phyloP scores from a whole-genome alignment of 2,888 invertebrate genomes.

The Tetropium fuscum region DNA sequence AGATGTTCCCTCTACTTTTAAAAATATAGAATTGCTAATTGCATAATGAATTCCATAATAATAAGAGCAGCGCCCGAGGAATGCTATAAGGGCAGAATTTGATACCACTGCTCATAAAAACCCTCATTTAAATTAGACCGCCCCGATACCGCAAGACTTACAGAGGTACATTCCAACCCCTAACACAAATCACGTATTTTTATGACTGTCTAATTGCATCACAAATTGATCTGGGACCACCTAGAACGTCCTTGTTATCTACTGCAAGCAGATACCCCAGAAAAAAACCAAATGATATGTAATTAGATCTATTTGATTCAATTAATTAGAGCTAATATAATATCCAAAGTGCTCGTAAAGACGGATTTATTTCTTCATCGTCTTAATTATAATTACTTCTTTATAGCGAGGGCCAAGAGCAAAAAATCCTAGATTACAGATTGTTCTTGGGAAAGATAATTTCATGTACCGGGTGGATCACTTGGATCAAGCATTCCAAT shows the following conservation, averaged over 20 bases:
- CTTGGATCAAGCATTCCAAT: not conserved
- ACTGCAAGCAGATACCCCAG: slow-evolving; percentile 22
- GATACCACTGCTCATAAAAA: slow-evolving; percentile 13
- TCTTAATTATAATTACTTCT: slow-evolving; percentile 18
- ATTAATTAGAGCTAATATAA: slow-evolving; percentile 43
- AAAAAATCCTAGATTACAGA: slow-evolving; percentile 8
- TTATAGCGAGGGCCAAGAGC: not conserved
- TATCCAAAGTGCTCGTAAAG: slow-evolving; percentile 24
- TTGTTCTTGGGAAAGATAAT: not conserved
- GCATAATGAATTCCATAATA: no score
- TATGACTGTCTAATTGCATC: slow-evolving; percentile 36
- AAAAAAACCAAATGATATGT: slow-evolving; percentile 47
- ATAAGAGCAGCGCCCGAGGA: slow-evolving; percentile 11
- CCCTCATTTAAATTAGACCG: slow-evolving; percentile 26
- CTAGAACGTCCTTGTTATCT: slow-evolving; percentile 48
- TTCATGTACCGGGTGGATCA: slow-evolving; percentile 11
- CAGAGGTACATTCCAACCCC: slow-evolving; percentile 33
- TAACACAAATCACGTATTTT: slow-evolving; percentile 24
- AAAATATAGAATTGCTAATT: no score
- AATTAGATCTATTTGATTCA: slow-evolving; percentile 47
- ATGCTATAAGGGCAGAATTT: slow-evolving; percentile 15
- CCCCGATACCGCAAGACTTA: slow-evolving; percentile 23
- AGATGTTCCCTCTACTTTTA: no score
- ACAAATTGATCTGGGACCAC: slow-evolving; percentile 52
- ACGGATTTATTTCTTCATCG: slow-evolving; percentile 12